A percentile compares a stretch with the other conserved stretches of the same genome.
Conservation (phyloP, 2,797 vertebrate genomes). For the Fratercula arctica region DNA sequence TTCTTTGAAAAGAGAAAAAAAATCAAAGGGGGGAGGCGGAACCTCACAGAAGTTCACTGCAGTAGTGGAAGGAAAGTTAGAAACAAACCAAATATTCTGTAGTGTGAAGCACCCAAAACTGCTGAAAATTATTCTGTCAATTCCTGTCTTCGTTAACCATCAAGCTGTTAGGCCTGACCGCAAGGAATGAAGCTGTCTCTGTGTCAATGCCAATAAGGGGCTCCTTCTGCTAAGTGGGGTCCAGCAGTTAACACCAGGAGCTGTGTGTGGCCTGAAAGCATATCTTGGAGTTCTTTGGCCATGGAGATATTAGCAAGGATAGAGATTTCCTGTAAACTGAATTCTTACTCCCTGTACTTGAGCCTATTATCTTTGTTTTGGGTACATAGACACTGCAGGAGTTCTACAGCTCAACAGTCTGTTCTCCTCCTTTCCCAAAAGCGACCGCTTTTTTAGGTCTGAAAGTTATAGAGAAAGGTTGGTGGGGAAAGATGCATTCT, state of each 20-base stretch:
- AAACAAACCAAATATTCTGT: neutral
- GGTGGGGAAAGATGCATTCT: neutral
- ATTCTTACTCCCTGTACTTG: neutral
- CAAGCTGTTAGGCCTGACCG: neutral
- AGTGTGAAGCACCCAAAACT: neutral
- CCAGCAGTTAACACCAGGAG: neutral
- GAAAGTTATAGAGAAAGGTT: neutral
- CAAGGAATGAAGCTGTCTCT: neutral
- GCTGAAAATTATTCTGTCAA: neutral
- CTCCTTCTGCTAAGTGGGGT: neutral
- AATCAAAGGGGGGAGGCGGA: fast-evolving
- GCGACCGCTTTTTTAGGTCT: neutral
- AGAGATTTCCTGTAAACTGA: neutral
- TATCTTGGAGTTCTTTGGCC: neutral
- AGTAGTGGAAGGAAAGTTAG: neutral
- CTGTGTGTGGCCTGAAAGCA: neutral
- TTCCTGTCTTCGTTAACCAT: neutral
- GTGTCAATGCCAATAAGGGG: neutral
- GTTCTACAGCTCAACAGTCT: neutral
- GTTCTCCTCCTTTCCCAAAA: neutral
- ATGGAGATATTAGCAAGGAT: neutral
- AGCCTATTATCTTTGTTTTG: neutral
- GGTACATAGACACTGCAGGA: neutral
- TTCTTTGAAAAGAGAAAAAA: neutral
- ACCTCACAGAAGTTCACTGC: neutral